These are phyloP conservation scores for Mormoops blainvillei DNA, from an alignment of 2,113 vertebrate genomes.

Conservation along the genomic window DNA sequence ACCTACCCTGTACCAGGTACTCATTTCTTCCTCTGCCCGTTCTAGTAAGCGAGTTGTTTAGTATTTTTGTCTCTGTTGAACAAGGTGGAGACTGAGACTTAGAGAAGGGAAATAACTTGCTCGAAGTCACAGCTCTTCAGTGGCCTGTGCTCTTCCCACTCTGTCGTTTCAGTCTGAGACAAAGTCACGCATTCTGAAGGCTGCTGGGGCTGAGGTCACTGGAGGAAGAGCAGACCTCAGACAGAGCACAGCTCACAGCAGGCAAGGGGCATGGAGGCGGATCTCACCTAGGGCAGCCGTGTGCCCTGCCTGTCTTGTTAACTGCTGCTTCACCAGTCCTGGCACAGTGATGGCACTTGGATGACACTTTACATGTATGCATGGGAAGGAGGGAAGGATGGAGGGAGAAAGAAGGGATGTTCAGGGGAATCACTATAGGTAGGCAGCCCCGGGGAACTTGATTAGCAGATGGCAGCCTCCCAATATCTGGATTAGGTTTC, in stretches of 20 bases:
- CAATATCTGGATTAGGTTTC: background rate
- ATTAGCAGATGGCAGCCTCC: background rate
- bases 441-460: background rate
- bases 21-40: background rate
- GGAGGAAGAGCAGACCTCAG: background rate
- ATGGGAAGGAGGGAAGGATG: background rate
- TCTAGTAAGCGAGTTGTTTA: background rate
- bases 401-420: background rate
- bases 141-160: background rate
- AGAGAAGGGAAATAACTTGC: background rate
- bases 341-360: too few relatives aligned
- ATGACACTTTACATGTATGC: background rate
- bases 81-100: background rate
- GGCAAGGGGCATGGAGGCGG: background rate
- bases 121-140: background rate
- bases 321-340: background rate
- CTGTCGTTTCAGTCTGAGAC: background rate
- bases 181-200: background rate
- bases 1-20: background rate
- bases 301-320: background rate
- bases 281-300: rapidly evolving
- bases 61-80: background rate
- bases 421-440: background rate
- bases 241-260: background rate
- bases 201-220: background rate